These are phyloP conservation scores for Phalera bucephala DNA, from an alignment of 2,888 invertebrate species.

Conservation along the genomic window DNA sequence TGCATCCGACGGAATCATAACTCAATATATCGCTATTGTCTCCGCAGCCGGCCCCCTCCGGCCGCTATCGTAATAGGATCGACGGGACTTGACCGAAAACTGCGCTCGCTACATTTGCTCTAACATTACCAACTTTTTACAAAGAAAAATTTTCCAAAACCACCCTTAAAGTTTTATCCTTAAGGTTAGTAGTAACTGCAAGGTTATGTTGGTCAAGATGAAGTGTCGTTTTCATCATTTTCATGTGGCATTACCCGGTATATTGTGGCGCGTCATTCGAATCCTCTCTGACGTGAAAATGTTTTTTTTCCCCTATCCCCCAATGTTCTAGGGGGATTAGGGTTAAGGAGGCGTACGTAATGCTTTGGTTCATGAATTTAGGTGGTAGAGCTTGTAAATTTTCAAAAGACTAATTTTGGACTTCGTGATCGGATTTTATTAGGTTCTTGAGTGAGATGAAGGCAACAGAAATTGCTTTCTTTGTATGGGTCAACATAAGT, in stretches of 20 bases:
- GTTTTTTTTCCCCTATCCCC: conserved; percentile 32
- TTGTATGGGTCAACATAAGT: too few species aligned
- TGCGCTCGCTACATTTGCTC: conserved; percentile 42
- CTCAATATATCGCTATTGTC: conserved; percentile 20
- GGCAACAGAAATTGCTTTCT: too few species aligned
- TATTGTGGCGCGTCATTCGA: conserved; percentile 38
- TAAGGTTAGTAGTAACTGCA: conserved; percentile 6
- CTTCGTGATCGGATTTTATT: too few species aligned
- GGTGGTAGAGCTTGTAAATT: too few species aligned
- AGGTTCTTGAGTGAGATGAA: too few species aligned
- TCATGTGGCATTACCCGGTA: conserved; percentile 38
- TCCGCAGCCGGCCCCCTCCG: conserved; percentile 17
- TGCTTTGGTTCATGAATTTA: too few species aligned
- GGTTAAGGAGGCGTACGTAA: neutral
- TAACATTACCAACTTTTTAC: conserved; percentile 24
- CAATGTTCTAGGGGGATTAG: conserved; percentile 7
- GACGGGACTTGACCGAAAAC: conserved; percentile 43
- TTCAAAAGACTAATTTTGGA: too few species aligned
- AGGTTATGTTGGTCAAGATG: conserved; percentile 5
- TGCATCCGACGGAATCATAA: conserved; percentile 5
- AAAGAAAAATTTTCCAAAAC: conserved; percentile 12
- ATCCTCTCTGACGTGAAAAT: conserved; percentile 38
- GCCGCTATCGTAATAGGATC: conserved; percentile 44
- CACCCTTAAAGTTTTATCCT: conserved; percentile 11
- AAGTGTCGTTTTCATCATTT: conserved; percentile 42